Base-by-base conservation (phyloP, 1,140 invertebrate genomes). In the Temnothorax curvispinosus region DNA sequence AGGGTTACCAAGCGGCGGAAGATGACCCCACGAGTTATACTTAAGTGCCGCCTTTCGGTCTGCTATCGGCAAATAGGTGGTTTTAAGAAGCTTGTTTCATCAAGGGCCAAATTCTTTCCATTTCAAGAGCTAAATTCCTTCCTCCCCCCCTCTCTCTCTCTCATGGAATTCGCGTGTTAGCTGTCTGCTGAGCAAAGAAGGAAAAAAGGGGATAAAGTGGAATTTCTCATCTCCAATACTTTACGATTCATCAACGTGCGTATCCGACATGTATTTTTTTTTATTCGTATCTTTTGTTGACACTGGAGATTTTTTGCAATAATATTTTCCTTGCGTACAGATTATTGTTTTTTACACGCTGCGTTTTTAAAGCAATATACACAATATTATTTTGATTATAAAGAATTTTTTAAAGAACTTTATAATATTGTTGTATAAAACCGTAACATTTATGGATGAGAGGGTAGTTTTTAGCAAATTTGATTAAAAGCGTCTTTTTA, bases 11-110 rank as follows among this genome's bases (percentile, higher is more conserved):
- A 72, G 35, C 44, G 27, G 21, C 47, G 58, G 47, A 62, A 76
- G 67, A 87, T 80, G 56, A 67, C 11, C 32, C 85, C 78, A 69
- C 58, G 64, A 65, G 50, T 85, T 64, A 54, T 82, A 85, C 50
- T 86, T 69, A 64, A 90, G 69, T 65, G 56, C 54, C 88, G 52
- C 75, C 88, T 56, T 88, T 80, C 32, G 54, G 65, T 60, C 82
- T 60, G 72, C 56, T 54, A 41, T 80, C 21, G 76, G 87, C 72
- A 89, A 92, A 93, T 92, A 87, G 87, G 86, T 77, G 88, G 86
- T 91, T 92, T 91, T 65, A 85, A 76, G 47, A 84, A 74, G 84
- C 75, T 85, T 72, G 82, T 89, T 91, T 75, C 76, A 75, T 18
- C 50, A 58, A 88, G 35, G 58, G 64, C 21, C 65, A 74, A 85